Evolutionary conservation across 2,888 invertebrate genomes (phyloP).

Genomic region (Hirtodrosophila histrioides): DNA sequence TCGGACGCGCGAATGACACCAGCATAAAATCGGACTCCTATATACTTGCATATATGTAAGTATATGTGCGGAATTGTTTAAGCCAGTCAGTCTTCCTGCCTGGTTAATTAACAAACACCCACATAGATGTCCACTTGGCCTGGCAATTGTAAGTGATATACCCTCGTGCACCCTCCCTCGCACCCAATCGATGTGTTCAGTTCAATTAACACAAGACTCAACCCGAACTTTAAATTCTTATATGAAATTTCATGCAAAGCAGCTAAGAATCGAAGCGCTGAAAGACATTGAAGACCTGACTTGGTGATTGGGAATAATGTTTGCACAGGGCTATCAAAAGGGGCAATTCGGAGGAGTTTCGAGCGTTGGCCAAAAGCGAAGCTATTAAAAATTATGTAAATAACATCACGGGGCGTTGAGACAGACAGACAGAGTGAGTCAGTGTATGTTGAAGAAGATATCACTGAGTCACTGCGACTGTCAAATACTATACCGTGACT

Average conservation of each 20-base stretch:
- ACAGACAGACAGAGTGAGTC: no score
- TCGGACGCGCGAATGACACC: conserved; percentile 73
- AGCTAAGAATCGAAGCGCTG: not conserved
- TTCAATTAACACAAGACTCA: conserved; percentile 25
- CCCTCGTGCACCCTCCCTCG: conserved; percentile 5
- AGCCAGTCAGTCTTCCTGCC: not conserved
- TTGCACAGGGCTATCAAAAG: conserved; percentile 55
- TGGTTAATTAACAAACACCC: conserved; percentile 66
- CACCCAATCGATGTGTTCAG: conserved; percentile 33
- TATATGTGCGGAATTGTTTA: conserved; percentile 3
- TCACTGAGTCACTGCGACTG: no score
- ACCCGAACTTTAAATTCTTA: conserved; percentile 20
- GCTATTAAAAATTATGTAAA: conserved; percentile 78
- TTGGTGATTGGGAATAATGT: conserved; percentile 34
- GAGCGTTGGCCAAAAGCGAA: conserved; percentile 36
- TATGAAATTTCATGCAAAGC: conserved; percentile 42
- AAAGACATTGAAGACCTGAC: conserved; percentile 20
- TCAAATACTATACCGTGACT: no score
- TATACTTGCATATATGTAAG: not conserved
- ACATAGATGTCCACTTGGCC: conserved; percentile 42
- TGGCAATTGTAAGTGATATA: conserved; percentile 44
- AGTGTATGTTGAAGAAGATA: no score
- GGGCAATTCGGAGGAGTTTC: conserved; percentile 39
- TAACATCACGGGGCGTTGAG: conserved; percentile 29
- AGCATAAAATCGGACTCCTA: conserved; percentile 45